phyloP scores from a whole-genome alignment of 2,113 vertebrate species.

The Chloropsis cyanopogon region DNA sequence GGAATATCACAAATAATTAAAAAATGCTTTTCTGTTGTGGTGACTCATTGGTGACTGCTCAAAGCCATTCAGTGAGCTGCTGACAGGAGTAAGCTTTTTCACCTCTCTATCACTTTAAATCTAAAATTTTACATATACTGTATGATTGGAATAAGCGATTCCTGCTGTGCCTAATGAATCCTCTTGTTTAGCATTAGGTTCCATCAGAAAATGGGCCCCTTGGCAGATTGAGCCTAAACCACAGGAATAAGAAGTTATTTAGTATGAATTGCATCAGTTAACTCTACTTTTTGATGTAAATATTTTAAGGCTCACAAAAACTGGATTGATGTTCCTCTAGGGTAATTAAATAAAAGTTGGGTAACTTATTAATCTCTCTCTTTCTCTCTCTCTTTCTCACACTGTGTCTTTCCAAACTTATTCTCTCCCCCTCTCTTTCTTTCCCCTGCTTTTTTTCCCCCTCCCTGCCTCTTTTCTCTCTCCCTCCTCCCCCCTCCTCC shows the following conservation, averaged over 20 bases:
- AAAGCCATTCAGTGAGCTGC: neutral
- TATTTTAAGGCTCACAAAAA: slow-evolving; percentile 5
- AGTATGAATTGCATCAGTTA: neutral
- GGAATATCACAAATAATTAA: neutral
- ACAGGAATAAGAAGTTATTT: neutral
- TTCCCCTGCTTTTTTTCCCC: neutral
- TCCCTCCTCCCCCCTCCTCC: neutral
- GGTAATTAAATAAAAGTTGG: slow-evolving; percentile 35
- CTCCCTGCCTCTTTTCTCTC: neutral
- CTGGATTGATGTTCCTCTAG: slow-evolving; percentile 31
- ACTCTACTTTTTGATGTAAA: neutral
- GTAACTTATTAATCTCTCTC: slow-evolving; percentile 49
- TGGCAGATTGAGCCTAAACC: neutral
- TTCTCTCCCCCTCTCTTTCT: neutral
- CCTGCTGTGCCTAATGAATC: neutral
- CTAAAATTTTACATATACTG: neutral
- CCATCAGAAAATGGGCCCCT: neutral
- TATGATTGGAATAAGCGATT: neutral
- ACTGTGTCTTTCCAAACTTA: neutral
- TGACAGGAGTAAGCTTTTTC: neutral
- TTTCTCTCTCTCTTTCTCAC: slow-evolving; percentile 16
- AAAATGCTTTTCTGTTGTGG: neutral
- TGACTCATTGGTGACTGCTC: neutral
- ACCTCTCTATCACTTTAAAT: neutral
- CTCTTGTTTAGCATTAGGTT: neutral